Percentiles rank a stretch among this genome's conserved stretches.
phyloP scores from a whole-genome alignment of 2,113 vertebrate genomes.

The Pampusana beccarii region DNA sequence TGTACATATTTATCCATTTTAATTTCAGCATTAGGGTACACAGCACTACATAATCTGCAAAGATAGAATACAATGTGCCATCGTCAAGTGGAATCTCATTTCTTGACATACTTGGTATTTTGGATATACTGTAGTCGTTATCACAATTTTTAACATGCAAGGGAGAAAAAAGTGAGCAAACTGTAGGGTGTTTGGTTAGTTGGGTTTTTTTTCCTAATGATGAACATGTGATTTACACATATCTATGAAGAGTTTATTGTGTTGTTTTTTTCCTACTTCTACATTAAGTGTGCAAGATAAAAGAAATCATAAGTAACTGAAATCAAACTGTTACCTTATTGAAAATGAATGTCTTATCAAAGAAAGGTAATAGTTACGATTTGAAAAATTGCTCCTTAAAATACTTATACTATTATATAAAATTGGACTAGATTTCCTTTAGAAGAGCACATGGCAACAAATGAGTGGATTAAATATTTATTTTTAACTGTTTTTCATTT shows the following conservation, averaged over 20 bases:
- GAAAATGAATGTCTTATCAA: background rate
- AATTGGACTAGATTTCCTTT: background rate
- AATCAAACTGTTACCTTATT: background rate
- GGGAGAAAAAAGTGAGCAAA: background rate
- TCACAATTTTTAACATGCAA: background rate
- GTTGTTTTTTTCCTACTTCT: background rate
- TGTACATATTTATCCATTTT: background rate
- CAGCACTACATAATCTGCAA: background rate
- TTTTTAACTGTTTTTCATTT: background rate
- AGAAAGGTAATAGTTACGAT: background rate
- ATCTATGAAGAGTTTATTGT: background rate
- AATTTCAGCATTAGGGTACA: background rate
- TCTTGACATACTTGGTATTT: background rate
- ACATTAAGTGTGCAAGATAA: background rate
- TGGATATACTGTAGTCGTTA: background rate
- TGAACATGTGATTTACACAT: background rate
- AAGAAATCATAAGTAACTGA: background rate
- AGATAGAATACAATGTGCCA: background rate
- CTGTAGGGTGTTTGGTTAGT: background rate
- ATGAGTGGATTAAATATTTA: background rate
- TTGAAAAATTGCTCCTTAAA: background rate
- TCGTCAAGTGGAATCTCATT: background rate
- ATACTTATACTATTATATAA: background rate
- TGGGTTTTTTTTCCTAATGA: background rate
- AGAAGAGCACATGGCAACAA: background rate